phyloP scores from a whole-genome alignment of 2,797 vertebrate species.

The Propithecus deckenii region DNA sequence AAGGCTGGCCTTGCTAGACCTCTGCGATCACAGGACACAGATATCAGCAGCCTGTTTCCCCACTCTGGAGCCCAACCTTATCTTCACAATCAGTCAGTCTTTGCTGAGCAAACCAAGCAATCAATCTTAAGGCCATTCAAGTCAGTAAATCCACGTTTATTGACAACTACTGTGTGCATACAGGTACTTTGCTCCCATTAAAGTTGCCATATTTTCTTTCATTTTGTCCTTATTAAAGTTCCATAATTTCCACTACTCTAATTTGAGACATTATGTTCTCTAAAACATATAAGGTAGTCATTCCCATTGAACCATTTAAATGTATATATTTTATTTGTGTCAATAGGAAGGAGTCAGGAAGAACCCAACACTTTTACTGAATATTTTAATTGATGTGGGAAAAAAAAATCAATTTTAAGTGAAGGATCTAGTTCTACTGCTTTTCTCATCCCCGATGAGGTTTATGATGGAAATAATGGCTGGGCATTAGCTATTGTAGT shows the following conservation, averaged over 20 bases:
- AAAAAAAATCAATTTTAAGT: background rate
- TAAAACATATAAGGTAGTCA: background rate
- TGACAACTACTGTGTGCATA: background rate
- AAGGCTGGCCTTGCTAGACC: background rate
- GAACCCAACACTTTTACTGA: background rate
- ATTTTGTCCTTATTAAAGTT: background rate
- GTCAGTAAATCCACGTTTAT: background rate
- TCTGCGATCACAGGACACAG: background rate
- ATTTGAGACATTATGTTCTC: background rate
- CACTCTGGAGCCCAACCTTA: background rate
- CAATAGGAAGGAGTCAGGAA: background rate
- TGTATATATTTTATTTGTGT: background rate
- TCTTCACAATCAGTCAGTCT: background rate
- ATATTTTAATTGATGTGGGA: constrained; percentile 17
- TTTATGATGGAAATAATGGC: constrained; percentile 60
- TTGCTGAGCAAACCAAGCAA: background rate
- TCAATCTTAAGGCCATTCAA: background rate
- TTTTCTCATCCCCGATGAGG: constrained; percentile 7
- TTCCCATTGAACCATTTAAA: background rate
- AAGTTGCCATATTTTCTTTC: background rate
- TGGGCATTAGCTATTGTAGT: constrained; percentile 14
- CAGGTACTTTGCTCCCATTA: background rate
- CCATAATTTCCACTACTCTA: background rate
- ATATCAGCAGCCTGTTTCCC: background rate
- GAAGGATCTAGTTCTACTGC: background rate